These are phyloP conservation scores for Heliocidaris tuberculata DNA, from an alignment of 35 echinoderm and acorn worm species.

Conservation along the genomic window DNA sequence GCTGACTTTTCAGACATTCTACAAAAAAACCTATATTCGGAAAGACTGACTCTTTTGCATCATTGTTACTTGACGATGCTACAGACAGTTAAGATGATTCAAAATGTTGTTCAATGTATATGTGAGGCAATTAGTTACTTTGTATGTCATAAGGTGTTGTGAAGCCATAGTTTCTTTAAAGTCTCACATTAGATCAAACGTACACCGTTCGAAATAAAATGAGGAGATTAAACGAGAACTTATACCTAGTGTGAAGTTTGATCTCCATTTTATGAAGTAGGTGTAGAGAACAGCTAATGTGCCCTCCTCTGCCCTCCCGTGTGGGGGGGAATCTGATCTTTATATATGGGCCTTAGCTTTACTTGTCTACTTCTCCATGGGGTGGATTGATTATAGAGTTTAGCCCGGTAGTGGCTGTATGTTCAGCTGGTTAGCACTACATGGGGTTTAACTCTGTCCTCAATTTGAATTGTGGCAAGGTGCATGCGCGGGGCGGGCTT, in stretches of 20 bases:
- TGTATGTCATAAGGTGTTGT: too few relatives aligned
- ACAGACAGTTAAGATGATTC: not conserved
- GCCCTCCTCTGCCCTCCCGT: too few relatives aligned
- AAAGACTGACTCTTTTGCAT: not conserved
- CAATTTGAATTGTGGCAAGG: not conserved
- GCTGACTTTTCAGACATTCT: not conserved
- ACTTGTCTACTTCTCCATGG: not conserved
- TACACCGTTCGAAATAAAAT: too few relatives aligned
- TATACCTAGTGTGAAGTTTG: too few relatives aligned
- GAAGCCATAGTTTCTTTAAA: not conserved
- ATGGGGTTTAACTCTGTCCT: slow-evolving; percentile 18
- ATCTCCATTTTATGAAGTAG: too few relatives aligned
- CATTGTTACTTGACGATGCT: not conserved
- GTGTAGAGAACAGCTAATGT: too few relatives aligned
- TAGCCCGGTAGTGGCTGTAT: too few relatives aligned
- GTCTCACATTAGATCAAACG: too few relatives aligned
- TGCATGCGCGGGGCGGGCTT: not conserved
- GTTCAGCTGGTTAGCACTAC: not conserved
- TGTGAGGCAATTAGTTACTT: not conserved
- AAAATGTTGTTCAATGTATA: not conserved
- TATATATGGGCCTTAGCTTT: not conserved
- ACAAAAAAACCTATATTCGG: not conserved
- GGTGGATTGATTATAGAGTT: too few relatives aligned
- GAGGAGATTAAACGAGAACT: too few relatives aligned
- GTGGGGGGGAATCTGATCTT: not conserved